Conservation (phyloP, 2,888 invertebrate genomes). For the Coecobrya sp. region DNA sequence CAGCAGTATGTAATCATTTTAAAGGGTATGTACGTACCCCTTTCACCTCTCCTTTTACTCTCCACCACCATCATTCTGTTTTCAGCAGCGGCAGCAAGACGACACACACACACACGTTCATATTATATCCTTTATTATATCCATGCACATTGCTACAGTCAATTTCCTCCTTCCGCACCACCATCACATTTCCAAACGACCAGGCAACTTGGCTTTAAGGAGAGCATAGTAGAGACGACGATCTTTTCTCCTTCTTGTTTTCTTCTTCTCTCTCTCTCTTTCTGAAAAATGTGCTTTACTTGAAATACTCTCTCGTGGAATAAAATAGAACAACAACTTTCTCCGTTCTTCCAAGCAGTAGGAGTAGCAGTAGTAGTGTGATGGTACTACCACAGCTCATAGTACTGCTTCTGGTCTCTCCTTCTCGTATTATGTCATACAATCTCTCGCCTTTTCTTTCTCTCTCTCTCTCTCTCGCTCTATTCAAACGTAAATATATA, state of each 20-base stretch:
- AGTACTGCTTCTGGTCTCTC: constrained; percentile 8
- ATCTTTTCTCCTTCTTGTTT: constrained; percentile 12
- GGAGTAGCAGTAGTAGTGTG: background rate
- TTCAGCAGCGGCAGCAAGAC: background rate
- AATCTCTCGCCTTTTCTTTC: background rate
- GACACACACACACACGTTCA: constrained; percentile 37
- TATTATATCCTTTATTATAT: constrained; percentile 52
- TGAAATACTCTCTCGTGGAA: background rate
- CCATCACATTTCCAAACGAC: constrained; percentile 58
- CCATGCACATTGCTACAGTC: constrained; percentile 77
- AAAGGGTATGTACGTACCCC: background rate
- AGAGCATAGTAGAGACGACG: constrained; percentile 43
- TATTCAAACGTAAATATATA: background rate
- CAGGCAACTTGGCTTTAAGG: constrained; percentile 7
- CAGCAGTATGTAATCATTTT: background rate
- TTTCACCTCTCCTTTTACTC: constrained; percentile 24
- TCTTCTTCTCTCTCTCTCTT: constrained; percentile 5
- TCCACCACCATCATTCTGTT: constrained; percentile 16
- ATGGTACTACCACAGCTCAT: background rate
- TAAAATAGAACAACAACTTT: constrained; percentile 42
- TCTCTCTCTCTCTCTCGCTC: background rate
- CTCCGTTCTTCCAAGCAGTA: constrained; percentile 37
- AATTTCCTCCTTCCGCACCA: constrained; percentile 79
- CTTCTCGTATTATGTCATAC: constrained; percentile 33
- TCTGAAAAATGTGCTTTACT: constrained; percentile 1